A percentile compares a stretch with the other conserved stretches of the same genome.
phyloP scores from a whole-genome alignment of 2,888 invertebrate genomes.

The Sturmia bella region DNA sequence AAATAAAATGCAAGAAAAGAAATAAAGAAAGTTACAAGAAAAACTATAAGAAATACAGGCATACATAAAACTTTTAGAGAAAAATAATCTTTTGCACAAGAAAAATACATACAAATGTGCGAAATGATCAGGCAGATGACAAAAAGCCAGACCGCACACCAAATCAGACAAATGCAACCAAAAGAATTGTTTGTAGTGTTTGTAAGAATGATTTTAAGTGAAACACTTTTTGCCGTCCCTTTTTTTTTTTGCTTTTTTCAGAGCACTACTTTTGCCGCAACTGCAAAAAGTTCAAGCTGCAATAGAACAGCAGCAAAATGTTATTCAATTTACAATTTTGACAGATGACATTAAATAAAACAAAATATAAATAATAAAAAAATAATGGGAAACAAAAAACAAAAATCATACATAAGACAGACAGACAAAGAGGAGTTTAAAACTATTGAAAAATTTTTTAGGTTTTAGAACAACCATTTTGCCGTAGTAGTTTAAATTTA shows the following conservation, averaged over 20 bases:
- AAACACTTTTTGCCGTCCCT: background rate
- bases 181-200: constrained; percentile 19
- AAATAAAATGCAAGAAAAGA: background rate
- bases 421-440: background rate
- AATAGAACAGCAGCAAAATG: constrained; percentile 50
- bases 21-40: background rate
- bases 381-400: background rate
- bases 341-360: constrained; percentile 53
- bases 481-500: too few species aligned
- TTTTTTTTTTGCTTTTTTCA: background rate
- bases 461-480: too few species aligned
- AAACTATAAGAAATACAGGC: background rate
- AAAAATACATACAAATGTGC: background rate
- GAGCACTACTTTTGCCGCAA: constrained; percentile 45
- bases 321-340: constrained; percentile 68
- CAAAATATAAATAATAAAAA: background rate
- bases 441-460: background rate
- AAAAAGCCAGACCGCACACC: constrained; percentile 38
- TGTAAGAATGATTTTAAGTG: constrained; percentile 8
- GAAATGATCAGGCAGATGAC: constrained; percentile 18
- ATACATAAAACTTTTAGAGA: background rate
- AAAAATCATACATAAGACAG: background rate
- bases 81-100: constrained; percentile 11
- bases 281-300: constrained; percentile 40
- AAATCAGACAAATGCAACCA: constrained; percentile 3